Base-by-base conservation (phyloP, 2,797 vertebrate species). In the Ctenochaetus hawaiiensis region DNA sequence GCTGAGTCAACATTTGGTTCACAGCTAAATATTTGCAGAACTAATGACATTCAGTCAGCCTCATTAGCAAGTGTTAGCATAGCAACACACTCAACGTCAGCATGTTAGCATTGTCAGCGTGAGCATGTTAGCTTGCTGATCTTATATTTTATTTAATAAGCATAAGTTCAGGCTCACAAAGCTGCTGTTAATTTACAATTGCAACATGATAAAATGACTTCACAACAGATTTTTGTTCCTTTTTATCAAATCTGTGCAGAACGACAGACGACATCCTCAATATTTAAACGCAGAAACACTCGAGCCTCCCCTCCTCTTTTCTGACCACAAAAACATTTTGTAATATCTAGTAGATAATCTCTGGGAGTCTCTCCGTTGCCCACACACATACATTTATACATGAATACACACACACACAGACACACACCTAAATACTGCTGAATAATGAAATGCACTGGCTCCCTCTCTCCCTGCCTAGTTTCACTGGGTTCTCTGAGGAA, bases 401-500 rank as follows among this genome's bases (percentile, higher is more conserved):
- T 14, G 14, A 5, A 39, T 14, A 39, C 58, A 34, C 64, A 37
- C 60, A 60, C 18, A 16, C 8, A 37, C 18, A 34, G 54, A 34
- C 64, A 37, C 60, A 67, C 51, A 70, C 65, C 41, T 61, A 64
- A 72, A 83, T 76, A 51, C 48, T 39, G 60, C 49, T 73, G 74
- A 77, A 77, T 79, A 66, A 77, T 75, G 16, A 82, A 69, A 72
- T 59, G 41, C 37, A 74, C 43, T 14, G 18, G 57, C 57, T 72
- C 61, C 20, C 52, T 68, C 44, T 62, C 14, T 49, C 26, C 53
- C 45, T 65, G 78, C 45, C 8, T 62, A 16, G 43, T 83, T 58
- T 76, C 22, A 23, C 54, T 53, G 51, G 63, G 60, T 77, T 72
- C 57, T 84, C 67, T 67, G 64, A 58, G 58, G 70, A 83, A 85